These are phyloP conservation scores for Agelaius phoeniceus DNA, from an alignment of 2,113 vertebrate genomes.

Conservation along the genomic window DNA sequence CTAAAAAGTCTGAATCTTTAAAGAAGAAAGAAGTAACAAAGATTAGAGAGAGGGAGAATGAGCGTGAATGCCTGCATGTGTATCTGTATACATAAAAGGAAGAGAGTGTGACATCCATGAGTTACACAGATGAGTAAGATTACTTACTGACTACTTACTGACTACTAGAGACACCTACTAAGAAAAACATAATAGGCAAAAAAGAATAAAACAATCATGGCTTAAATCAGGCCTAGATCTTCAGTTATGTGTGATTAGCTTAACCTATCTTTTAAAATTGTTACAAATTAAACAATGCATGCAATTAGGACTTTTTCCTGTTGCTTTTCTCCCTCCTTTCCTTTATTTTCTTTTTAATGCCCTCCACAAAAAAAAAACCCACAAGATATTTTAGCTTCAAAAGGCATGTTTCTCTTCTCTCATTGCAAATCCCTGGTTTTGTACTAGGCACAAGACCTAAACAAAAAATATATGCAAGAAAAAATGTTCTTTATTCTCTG, in stretches of 20 bases:
- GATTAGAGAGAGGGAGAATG: not conserved
- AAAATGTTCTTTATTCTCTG: not conserved
- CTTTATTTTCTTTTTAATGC: not conserved
- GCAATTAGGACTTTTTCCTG: not conserved
- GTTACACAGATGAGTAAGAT: not conserved
- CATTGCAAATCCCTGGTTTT: conserved; percentile 12
- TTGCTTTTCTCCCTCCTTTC: not conserved
- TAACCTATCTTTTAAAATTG: not conserved
- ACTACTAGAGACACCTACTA: not conserved
- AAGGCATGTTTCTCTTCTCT: not conserved
- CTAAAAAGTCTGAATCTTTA: not conserved
- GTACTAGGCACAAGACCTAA: not conserved
- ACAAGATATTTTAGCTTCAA: not conserved
- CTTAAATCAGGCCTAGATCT: not conserved
- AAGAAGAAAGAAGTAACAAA: not conserved
- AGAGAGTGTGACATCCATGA: not conserved
- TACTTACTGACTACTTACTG: rapidly evolving
- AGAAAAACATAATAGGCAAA: not conserved
- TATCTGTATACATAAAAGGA: not conserved
- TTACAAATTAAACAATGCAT: not conserved
- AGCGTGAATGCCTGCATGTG: not conserved
- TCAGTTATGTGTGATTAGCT: not conserved
- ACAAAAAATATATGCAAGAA: conserved; percentile 5
- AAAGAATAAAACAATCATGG: not conserved
- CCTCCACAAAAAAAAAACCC: not conserved